Percentiles rank a stretch among this genome's conserved stretches.
These are phyloP conservation scores for Xestia c-nigrum DNA, from an alignment of 2,888 invertebrate genomes.

Conservation along the genomic window DNA sequence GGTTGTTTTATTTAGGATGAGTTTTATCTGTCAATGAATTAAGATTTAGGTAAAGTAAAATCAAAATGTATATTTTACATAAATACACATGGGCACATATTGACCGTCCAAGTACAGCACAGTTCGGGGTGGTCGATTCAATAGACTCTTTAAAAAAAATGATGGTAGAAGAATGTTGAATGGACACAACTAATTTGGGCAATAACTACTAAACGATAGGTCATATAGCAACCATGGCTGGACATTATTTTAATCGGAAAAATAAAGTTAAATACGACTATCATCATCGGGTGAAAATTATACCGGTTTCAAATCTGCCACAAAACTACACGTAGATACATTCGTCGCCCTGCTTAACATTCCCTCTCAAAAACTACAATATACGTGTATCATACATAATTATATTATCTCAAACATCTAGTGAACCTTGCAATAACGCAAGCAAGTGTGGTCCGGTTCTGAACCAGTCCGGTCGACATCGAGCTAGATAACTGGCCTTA, in stretches of 20 bases:
- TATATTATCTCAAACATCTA: constrained; percentile 55
- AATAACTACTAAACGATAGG: background rate
- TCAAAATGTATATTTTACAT: too few species aligned
- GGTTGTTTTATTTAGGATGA: background rate
- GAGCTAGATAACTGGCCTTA: constrained; percentile 61
- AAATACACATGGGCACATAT: too few species aligned
- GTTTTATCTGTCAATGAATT: background rate
- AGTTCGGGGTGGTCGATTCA: too few species aligned
- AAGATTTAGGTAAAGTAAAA: background rate
- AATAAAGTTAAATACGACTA: background rate
- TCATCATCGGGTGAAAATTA: background rate
- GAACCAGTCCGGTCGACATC: constrained; percentile 65
- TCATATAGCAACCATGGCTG: background rate
- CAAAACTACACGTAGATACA: background rate
- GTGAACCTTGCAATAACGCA: constrained; percentile 62
- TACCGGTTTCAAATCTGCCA: background rate
- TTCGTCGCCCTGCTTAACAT: too few species aligned
- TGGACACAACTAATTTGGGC: background rate
- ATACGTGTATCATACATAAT: constrained; percentile 19
- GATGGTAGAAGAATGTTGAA: background rate
- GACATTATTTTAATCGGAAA: background rate
- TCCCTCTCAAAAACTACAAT: background rate
- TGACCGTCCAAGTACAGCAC: too few species aligned
- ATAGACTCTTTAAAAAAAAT: too few species aligned
- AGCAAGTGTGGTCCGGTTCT: constrained; percentile 65